A percentile compares a stretch with the other conserved stretches of the same genome.
These are phyloP conservation scores for Neomorphus geoffroyi DNA, from an alignment of 2,797 vertebrate genomes.

Conservation along the genomic window DNA sequence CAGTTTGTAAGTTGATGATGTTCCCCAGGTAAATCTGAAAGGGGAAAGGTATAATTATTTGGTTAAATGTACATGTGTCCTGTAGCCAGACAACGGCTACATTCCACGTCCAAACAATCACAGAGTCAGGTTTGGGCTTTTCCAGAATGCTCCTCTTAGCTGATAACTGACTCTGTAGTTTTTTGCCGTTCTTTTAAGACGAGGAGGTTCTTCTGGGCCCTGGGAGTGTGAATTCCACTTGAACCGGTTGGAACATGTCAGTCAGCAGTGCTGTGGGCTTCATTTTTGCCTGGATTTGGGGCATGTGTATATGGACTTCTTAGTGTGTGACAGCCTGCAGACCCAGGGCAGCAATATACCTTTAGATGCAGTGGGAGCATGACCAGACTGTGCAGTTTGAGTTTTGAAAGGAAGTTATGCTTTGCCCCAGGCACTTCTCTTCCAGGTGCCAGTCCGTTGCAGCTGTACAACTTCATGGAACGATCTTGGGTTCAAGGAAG, in stretches of 20 bases:
- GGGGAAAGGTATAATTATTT: not conserved
- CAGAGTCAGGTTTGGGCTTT: not conserved
- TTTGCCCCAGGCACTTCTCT: conserved; percentile 6
- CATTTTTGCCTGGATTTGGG: not conserved
- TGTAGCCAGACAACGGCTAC: not conserved
- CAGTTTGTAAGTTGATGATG: not conserved
- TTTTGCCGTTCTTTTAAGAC: not conserved
- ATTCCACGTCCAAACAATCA: not conserved
- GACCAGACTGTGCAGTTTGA: not conserved
- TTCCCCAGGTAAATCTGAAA: not conserved
- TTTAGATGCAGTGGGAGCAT: not conserved
- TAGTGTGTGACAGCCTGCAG: not conserved
- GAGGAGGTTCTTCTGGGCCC: not conserved
- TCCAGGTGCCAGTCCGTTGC: not conserved
- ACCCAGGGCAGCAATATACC: not conserved
- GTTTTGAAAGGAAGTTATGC: not conserved
- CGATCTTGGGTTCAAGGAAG: not conserved
- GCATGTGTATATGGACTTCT: not conserved
- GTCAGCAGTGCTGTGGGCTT: not conserved
- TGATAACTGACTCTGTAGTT: not conserved
- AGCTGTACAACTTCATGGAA: not conserved
- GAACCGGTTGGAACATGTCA: not conserved
- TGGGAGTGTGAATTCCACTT: not conserved
- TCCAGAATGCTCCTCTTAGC: conserved; percentile 33
- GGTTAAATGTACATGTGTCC: not conserved